Evolutionary conservation across 2,888 invertebrate genomes (phyloP), one percentile per base, ranked within the genome.

Genomic region (Protophormia terraenovae): DNA sequence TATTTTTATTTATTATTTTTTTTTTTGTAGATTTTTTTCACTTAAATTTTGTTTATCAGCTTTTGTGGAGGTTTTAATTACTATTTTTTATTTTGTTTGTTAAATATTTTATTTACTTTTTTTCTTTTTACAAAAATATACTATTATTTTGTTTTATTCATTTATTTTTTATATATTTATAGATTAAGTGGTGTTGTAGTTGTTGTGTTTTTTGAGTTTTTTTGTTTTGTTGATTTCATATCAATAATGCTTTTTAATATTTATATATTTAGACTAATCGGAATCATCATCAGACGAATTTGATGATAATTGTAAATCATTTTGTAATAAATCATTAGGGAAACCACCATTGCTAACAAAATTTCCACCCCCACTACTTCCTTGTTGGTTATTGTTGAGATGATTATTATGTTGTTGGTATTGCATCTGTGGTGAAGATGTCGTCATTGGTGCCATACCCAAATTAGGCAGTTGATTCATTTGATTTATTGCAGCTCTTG

Each of bases 301-400:
- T 47, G 97, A 96, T 69, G 97, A 97, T 90, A 97, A 94, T 93
- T 97, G 96, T 90, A 97, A 94, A 93, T 97, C 97, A 90, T 97
- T 96, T 90, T 95, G 96, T 89, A 97, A 94, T 93, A 96, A 95
- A 87, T 90, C 90, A 88, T 89, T 91, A 86, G 90, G 88, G 88
- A 90, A 91, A 83, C 90, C 90, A 87, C 90, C 91, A 77, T 91
- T 91, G 83, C 88, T 88, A 87, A 89, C 89, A 89, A 90, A 92
- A 82, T 89, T 90, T 86, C 71, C 76, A 67, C 22, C 53, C 32
- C 58, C 29, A 24, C 32, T 66, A 41, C 55, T 50, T 12, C 12
- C 66, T 27, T 87, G 88, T 77, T 64, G 89, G 19, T 47, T 72
- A 45, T 55, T 76, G 24, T 7, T 67, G 50, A 45, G 86, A n/a